These are phyloP conservation scores for Rugalucina vietnamica DNA, from an alignment of 2,888 invertebrate genomes.

Conservation along the genomic window DNA sequence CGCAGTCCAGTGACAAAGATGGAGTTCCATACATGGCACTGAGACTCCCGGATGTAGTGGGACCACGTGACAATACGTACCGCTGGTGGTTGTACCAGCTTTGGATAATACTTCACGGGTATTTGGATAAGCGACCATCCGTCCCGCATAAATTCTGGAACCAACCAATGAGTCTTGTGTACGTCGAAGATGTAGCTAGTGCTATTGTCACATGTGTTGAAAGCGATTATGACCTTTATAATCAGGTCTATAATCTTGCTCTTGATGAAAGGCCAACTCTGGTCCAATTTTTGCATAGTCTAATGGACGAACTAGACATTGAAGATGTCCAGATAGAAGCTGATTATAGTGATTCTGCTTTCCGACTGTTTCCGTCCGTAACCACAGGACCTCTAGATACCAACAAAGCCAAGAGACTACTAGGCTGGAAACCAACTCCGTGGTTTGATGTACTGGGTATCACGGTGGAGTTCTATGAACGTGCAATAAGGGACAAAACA, in stretches of 20 bases:
- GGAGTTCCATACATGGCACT: constrained; percentile 83
- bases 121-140: constrained; percentile 75
- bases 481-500: constrained; percentile 73
- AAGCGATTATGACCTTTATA: constrained; percentile 57
- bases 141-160: constrained; percentile 78
- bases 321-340: constrained; percentile 57
- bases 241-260: constrained; percentile 84
- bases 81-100: constrained; percentile 85
- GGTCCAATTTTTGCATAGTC: constrained; percentile 75
- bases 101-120: constrained; percentile 82
- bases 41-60: constrained; percentile 85
- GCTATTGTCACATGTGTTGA: constrained; percentile 74
- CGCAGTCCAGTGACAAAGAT: constrained; percentile 67
- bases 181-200: constrained; percentile 83
- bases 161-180: constrained; percentile 83
- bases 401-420: constrained; percentile 78
- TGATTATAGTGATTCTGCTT: constrained; percentile 66
- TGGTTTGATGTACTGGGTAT: constrained; percentile 79
- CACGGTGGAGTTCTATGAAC: constrained; percentile 83
- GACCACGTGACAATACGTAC: constrained; percentile 84
- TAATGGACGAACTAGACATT: constrained; percentile 66
- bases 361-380: constrained; percentile 84
- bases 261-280: constrained; percentile 81
- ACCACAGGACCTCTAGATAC: constrained; percentile 82
- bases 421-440: constrained; percentile 83